A percentile compares a stretch with the other conserved stretches of the same genome.
These are phyloP conservation scores for Arizona elegans DNA, from an alignment of 2,113 vertebrate genomes.

Conservation along the genomic window DNA sequence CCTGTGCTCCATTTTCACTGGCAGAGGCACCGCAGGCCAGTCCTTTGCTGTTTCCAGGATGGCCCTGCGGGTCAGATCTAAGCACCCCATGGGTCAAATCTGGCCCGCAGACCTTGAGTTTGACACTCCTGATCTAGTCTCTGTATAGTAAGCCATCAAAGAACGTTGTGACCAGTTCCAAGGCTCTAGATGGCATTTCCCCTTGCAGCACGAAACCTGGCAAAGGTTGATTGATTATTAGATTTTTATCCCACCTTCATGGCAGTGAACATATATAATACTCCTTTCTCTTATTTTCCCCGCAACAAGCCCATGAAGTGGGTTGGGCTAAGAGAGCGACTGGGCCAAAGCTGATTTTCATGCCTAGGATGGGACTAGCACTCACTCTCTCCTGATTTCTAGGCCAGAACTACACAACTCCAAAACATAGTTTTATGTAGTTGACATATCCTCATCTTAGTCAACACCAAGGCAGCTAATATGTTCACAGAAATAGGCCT, in stretches of 20 bases:
- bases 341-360: no score
- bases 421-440: neutral
- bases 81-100: no score
- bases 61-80: no score
- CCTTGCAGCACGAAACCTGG: neutral
- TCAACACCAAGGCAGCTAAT: neutral
- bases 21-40: no score
- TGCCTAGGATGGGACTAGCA: no score
- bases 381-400: no score
- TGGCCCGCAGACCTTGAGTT: no score
- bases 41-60: no score
- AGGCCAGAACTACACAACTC: neutral
- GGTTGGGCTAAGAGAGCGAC: no score
- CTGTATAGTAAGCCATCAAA: neutral
- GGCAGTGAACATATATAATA: neutral
- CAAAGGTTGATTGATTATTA: neutral
- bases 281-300: no score
- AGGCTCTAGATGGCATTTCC: neutral
- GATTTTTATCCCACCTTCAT: neutral
- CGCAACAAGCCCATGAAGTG: no score
- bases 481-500: neutral
- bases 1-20: no score
- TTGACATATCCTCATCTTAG: neutral
- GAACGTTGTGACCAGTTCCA: neutral
- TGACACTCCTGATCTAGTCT: neutral